Base-by-base conservation (phyloP, 2,888 invertebrate genomes). In the Atrina japonica region DNA sequence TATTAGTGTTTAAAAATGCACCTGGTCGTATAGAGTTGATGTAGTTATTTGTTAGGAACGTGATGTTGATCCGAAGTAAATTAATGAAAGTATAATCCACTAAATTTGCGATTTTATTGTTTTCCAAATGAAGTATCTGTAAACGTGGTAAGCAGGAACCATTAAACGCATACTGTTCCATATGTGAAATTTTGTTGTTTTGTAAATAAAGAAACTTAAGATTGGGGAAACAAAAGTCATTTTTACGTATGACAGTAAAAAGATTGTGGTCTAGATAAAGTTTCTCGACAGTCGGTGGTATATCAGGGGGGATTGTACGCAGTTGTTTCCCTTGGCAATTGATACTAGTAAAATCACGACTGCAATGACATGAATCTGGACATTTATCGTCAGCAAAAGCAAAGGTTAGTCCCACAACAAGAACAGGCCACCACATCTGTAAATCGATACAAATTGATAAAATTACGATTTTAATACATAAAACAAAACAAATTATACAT, bases 321-420 rank as follows among this genome's bases (percentile, higher is more conserved):
- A 84, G 66, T 6, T 71, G 53, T 61, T 79, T 80, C 0, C 84
- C 82, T 6, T 77, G 74, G 69, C 84, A 84, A 45, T 84, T 80
- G 1, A 84, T 81, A 0, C 81, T 78, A 3, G 78, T 77, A 29
- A 76, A 60, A 7, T 56, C 70, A 58, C 80, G 81, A 68, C 70
- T 82, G 63, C 83, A 84, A 60, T 81, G 80, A 68, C 84, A 84
- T 21, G 66, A 27, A 0, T 68, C n/a, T 7, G 56, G 35, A 35
- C 35, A 35, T 11, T 5, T 5, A 11, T 35, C 35, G 11, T 35
- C 6, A 35, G 35, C 35, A n/a, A n/a, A n/a, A n/a, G n/a, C n/a
- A n/a, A n/a, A n/a, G n/a, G n/a, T n/a, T n/a, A n/a, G n/a, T n/a
- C n/a, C n/a, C n/a, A n/a, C n/a, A n/a, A n/a, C n/a, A n/a, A n/a